phyloP scores from a whole-genome alignment of 2,797 vertebrate genomes.

The Anguilla anguilla region DNA sequence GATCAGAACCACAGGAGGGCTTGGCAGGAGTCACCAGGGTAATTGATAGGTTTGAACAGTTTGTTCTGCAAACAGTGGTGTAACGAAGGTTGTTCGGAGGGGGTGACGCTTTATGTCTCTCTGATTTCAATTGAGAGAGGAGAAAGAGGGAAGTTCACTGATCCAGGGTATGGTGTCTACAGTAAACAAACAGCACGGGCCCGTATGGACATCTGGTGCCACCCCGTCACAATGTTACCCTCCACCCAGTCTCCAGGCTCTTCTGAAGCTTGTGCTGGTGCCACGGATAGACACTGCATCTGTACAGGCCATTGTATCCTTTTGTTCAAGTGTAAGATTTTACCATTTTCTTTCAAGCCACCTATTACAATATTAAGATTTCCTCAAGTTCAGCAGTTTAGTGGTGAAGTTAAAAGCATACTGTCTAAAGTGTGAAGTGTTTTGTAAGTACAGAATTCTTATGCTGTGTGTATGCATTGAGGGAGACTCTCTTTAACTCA shows the following conservation, averaged over 20 bases:
- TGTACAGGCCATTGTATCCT: constrained; percentile 62
- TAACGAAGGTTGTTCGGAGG: background rate
- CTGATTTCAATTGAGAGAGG: constrained; percentile 35
- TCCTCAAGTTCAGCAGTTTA: background rate
- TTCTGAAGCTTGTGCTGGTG: constrained; percentile 61
- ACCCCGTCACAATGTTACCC: constrained; percentile 53
- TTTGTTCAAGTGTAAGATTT: background rate
- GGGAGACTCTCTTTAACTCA: constrained; percentile 47
- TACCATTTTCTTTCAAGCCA: background rate
- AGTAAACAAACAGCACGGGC: constrained; percentile 50
- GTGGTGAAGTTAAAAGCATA: too few relatives aligned
- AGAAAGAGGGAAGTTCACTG: constrained; percentile 46
- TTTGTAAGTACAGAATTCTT: background rate
- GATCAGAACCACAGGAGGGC: constrained; percentile 48
- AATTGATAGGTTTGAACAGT: constrained; percentile 23
- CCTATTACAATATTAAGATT: background rate
- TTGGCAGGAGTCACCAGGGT: constrained; percentile 42
- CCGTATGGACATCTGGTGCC: constrained; percentile 58
- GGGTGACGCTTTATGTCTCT: background rate
- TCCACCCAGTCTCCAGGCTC: constrained; percentile 61
- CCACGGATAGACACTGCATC: constrained; percentile 52
- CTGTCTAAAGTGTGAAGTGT: background rate
- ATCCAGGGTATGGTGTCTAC: constrained; percentile 60
- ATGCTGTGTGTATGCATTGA: background rate
- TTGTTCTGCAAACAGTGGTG: background rate